Base-by-base conservation (phyloP, 2,797 vertebrate species). In the Alcedo atthis region DNA sequence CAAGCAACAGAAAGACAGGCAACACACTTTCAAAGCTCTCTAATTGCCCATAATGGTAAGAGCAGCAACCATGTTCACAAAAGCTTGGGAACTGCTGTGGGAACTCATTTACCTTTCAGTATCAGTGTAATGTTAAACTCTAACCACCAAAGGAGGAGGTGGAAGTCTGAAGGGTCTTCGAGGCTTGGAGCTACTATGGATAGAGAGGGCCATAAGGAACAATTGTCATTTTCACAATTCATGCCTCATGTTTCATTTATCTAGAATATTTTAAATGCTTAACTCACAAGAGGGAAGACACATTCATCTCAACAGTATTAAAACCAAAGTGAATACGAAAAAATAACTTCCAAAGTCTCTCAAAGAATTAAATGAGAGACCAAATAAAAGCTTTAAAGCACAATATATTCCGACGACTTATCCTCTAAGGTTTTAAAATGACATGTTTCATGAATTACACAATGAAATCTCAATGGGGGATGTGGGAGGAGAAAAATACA, bases 1-100 rank as follows among this genome's bases (percentile, higher is more conserved):
- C 92, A 97, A 93, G 98, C 97, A 97, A 97, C 97, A 89, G 96
- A 92, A 92, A 97, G 94, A 93, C 90, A 61, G 92, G 78, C 69
- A 97, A 89, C 93, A 87, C 92, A 66, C 80, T 95, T 95, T 95
- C 75, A 63, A 90, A 94, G 93, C 90, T 92, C 92, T 93, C 95
- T 93, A 95, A 95, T 96, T 90, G 85, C 91, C 83, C 80, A 62
- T 76, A 46, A 94, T 80, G 78, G 86, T 69, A 67, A 88, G 62
- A 90, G 58, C 62, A 81, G 74, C 92, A 90, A 74, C 89, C 32
- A 82, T 6, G 6, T 87, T 96, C 45, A 64, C 78, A 87, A 90
- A 90, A 92, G 76, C 86, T 40, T 40, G 37, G 37, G 37, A 40
- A 40, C 51, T 86, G 87, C 91, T 95, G 30, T 9, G 22, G 71